Evolutionary conservation across 2,113 vertebrate species (phyloP), one percentile per base, ranked within the genome.

Genomic region (Sinocyclocheilus rhinocerous): DNA sequence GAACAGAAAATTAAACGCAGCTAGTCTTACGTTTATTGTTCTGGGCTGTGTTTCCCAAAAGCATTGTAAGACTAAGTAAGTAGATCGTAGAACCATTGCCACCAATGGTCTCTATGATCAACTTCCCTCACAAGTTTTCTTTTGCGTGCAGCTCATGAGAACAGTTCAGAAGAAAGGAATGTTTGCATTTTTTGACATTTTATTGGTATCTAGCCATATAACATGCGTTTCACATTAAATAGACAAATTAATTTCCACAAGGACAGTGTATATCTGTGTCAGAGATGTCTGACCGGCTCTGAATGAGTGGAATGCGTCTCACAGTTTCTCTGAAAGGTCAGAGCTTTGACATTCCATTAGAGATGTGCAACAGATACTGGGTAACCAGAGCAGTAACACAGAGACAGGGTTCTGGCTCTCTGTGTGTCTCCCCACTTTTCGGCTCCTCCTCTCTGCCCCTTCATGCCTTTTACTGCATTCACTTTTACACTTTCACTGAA

Each of bases 321-420:
- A 65, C 33, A 65, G n/a, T 65, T 48, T 81, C 59, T 81, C 59
- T 65, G 59, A 45, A n/a, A 42, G 78, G 78, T 65, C 59, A 65
- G 59, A 81, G 59, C 79, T 81, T 81, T 75, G 39, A 65, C 79
- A 81, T 81, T 81, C n/a, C 59, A 63, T 65, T 65, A 81, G 59
- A 81, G 39, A 48, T 29, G 61, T 67, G 79, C 22, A 81, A 81
- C 59, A 29, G 39, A 81, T 65, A 81, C 79, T 11, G 15, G 39
- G 79, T 65, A 65, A 81, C 59, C n/a, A 81, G 78, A 81, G 36
- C 57, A 81, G 22, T 24, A 48, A 80, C 33, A 63, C 77, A 61
- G 48, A 45, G 70, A 45, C 4, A 75, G 20, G 39, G 4, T 24
- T 29, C 16, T 57, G 16, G 48, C 45, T 52, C 48, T 29, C 75